Evolutionary conservation across 2,888 invertebrate genomes (phyloP), one percentile per base, ranked within the genome.

Genomic region (Brachyptera putata): DNA sequence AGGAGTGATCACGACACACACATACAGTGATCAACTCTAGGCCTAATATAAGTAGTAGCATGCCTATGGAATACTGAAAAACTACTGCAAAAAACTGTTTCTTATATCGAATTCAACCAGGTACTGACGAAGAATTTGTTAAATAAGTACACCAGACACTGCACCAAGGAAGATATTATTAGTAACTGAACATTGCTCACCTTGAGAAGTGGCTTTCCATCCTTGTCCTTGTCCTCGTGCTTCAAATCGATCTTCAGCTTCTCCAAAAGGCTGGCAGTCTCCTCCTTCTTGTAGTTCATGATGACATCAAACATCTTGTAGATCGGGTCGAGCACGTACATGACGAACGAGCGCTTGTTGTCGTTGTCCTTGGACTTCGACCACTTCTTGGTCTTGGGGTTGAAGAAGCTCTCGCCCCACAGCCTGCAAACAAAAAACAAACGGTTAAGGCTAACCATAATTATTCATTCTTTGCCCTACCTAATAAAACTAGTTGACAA

Each of bases 391-490:
- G 95, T 94, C 74, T 91, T 89, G 64, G 89, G 81, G 70, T 96
- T 95, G 84, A 96, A 99, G 86, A 97, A 99, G 77, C 96, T 96
- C 78, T 99, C 98, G 72, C 99, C 99, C 99, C 99, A 99, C 62
- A 93, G 79, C 74, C 81, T 79, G 66, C 30, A 64, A n/a, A n/a
- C n/a, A n/a, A n/a, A n/a, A n/a, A n/a, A n/a, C n/a, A n/a, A 65
- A 58, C n/a, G 48, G 30, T 57, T 60, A 65, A 58, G 48, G 26
- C 57, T 60, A 37, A 50, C 57, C 18, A 36, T 26, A 60, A 11
- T 16, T n/a, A 48, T 18, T 36, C 36, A 22, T 56, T n/a, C n/a
- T n/a, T n/a, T n/a, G n/a, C n/a, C n/a, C n/a, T n/a, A n/a, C n/a
- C n/a, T n/a, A n/a, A n/a, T n/a, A n/a, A n/a, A n/a, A n/a, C n/a